A percentile compares a stretch with the other conserved stretches of the same genome.
phyloP scores from a whole-genome alignment of 2,113 vertebrate species.

The Clarias gariepinus region DNA sequence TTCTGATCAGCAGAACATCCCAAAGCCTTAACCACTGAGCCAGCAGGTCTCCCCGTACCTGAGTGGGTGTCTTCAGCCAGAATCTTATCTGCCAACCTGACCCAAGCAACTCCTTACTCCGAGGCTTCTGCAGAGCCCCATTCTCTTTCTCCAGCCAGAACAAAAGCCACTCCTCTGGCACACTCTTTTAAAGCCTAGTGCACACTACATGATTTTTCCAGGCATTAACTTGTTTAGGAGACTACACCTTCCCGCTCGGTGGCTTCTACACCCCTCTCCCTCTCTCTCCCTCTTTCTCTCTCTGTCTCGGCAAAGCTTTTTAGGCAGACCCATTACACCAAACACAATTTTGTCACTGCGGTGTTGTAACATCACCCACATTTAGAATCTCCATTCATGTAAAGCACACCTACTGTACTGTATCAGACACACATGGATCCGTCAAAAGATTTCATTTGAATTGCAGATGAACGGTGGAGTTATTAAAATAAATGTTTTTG shows the following conservation, averaged over 20 bases:
- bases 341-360: background rate
- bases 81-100: background rate
- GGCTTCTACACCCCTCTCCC: background rate
- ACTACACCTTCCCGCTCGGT: background rate
- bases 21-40: background rate
- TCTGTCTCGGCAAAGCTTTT: background rate
- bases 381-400: background rate
- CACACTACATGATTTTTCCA: background rate
- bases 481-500: background rate
- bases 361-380: background rate
- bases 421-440: background rate
- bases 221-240: background rate
- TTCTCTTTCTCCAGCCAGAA: background rate
- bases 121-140: background rate
- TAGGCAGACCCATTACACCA: background rate
- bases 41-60: background rate
- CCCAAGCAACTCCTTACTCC: no score
- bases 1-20: background rate
- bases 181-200: background rate
- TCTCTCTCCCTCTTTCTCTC: no score
- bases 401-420: background rate
- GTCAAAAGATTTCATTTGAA: background rate
- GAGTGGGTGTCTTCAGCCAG: background rate
- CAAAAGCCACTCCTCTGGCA: background rate
- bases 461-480: background rate